Conservation (phyloP, 1,140 invertebrate genomes). For the Bombyx mori region DNA sequence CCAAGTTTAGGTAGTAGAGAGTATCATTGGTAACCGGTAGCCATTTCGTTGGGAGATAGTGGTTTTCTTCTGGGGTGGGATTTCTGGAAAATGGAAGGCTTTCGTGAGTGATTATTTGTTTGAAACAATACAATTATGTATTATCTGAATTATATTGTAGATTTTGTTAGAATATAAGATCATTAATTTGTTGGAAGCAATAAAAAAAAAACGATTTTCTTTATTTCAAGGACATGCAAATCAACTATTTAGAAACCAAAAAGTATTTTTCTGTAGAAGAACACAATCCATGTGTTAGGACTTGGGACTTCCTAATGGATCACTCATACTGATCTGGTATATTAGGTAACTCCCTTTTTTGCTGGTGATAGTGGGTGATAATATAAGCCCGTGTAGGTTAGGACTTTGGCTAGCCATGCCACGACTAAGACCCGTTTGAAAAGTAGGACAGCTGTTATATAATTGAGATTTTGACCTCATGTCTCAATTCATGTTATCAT, state of each 20-base stretch:
- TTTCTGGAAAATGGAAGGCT: slow-evolving; percentile 47
- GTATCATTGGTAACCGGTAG: slow-evolving; percentile 51
- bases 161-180: too few relatives aligned
- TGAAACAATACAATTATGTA: background rate
- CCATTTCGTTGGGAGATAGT: slow-evolving; percentile 58
- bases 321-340: too few relatives aligned
- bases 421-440: too few relatives aligned
- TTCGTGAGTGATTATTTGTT: background rate
- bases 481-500: background rate
- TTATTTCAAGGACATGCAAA: background rate
- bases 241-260: background rate
- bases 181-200: background rate
- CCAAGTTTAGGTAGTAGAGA: slow-evolving; percentile 54
- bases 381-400: too few relatives aligned
- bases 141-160: background rate
- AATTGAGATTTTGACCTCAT: background rate
- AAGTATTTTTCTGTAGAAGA: background rate
- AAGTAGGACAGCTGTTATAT: too few relatives aligned
- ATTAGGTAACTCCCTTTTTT: too few relatives aligned
- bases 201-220: background rate
- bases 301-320: too few relatives aligned
- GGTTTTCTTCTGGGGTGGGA: slow-evolving; percentile 60
- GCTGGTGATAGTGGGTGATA: too few relatives aligned
- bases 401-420: too few relatives aligned
- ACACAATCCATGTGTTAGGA: too few relatives aligned